Percentiles rank a stretch among this genome's conserved stretches.
Evolutionary conservation across 92 coral and sea anemone species (phyloP).

Genomic region (Plumapathes pennacea): DNA sequence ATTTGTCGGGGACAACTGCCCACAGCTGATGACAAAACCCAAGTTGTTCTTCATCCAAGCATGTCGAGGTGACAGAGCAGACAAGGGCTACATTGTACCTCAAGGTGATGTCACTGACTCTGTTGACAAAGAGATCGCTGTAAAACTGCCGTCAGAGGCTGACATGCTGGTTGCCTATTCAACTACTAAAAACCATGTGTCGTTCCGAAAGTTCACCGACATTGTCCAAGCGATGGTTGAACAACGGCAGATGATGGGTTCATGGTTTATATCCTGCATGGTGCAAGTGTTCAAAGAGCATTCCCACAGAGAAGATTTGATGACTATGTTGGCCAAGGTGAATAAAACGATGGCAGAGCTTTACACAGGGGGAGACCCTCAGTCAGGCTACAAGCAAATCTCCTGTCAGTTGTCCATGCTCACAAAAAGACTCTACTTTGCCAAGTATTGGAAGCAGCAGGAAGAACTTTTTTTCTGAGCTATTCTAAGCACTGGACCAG

Average conservation of each 20-base stretch:
- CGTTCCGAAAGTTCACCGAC: slow-evolving; percentile 58
- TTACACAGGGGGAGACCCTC: slow-evolving; percentile 38
- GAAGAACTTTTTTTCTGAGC: no score
- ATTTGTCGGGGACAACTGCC: slow-evolving; percentile 72
- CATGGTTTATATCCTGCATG: slow-evolving; percentile 88
- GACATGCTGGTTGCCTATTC: slow-evolving; percentile 86
- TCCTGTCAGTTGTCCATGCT: slow-evolving; percentile 87
- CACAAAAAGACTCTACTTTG: slow-evolving; percentile 74
- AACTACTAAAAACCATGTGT: slow-evolving; percentile 65
- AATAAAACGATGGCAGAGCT: slow-evolving; percentile 70
- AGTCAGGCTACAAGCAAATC: slow-evolving; percentile 71
- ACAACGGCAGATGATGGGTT: slow-evolving; percentile 45
- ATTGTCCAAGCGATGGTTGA: background rate
- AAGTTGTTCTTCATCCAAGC: slow-evolving; percentile 92
- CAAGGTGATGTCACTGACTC: slow-evolving; percentile 4
- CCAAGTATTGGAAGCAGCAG: no score
- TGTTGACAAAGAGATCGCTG: slow-evolving; percentile 46
- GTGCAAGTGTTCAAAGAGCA: slow-evolving; percentile 53
- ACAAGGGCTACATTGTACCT: slow-evolving; percentile 48
- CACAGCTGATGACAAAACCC: slow-evolving; percentile 77
- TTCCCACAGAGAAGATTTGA: slow-evolving; percentile 72
- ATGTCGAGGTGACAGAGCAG: slow-evolving; percentile 77
- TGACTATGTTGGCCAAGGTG: slow-evolving; percentile 88
- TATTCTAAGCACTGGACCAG: no score
- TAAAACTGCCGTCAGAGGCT: slow-evolving; percentile 83